Base-by-base conservation (phyloP, 2,888 invertebrate genomes). In the Archaeoteleia sp. region DNA sequence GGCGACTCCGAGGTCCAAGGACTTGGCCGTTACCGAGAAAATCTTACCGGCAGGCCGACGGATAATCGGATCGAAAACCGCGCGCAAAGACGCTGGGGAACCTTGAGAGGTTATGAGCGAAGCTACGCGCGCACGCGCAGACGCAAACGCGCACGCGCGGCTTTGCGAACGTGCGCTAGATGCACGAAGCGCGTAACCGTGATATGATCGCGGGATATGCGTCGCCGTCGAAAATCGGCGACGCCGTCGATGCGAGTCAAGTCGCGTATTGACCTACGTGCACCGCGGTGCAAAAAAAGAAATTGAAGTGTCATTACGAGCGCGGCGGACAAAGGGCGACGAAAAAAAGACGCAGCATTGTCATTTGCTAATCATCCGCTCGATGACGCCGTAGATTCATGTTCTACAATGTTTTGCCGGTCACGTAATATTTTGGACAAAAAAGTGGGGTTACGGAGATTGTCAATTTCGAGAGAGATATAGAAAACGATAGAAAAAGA, bases 11-110 rank as follows among this genome's bases (percentile, higher is more conserved):
- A 70, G 78, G 77, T 78, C 82, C 82, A 81, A 82, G 81, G 81
- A 82, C 82, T 83, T 73, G 79, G 74, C 76, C 74, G 75, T 78
- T 80, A 79, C 79, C 75, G 76, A 82, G 83, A 81, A 83, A 83
- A 82, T 82, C 78, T 74, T 71, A 71, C 70, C 72, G 70, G 71
- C 74, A 72, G 69, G 63, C 71, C 53, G 69, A 45, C 46, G 13
- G 58, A 62, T 67, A 62, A 70, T 70, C 61, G 62, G 67, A 71
- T 71, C 70, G 68, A 58, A 63, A 58, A 63, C 14, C 60, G 69
- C 60, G 72, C 69, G 58, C 53, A 54, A 40, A 61, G 34, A 45
- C 43, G 25, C 13, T 9, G 30, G 35, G 37, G 25, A 37, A 39
- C 39, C 43, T 57, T 55, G 48, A 40, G 51, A 27, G 37, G 40